Evolutionary conservation across 1,140 invertebrate genomes (phyloP).

Genomic region (Drosophila pseudoobscura): DNA sequence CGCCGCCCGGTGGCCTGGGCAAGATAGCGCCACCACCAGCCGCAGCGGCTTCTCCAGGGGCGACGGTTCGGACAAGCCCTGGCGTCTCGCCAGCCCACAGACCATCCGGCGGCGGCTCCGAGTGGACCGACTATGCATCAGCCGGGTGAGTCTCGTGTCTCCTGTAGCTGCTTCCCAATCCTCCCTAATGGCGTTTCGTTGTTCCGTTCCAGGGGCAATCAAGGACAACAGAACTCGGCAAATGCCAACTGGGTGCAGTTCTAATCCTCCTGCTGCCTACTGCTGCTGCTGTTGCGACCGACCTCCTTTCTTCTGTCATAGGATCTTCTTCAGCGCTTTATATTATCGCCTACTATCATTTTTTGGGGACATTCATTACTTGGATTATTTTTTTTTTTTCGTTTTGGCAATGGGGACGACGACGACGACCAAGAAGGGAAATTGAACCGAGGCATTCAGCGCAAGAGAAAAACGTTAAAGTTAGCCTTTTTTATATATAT

Average conservation of each 20-base stretch:
- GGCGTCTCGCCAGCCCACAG: slow-evolving; percentile 89
- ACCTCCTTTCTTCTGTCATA: slow-evolving; percentile 12
- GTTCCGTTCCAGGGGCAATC: slow-evolving; percentile 76
- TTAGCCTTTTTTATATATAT: slow-evolving; percentile 39
- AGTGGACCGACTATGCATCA: slow-evolving; percentile 93
- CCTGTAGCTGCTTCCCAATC: neutral
- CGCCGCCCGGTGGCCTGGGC: slow-evolving; percentile 84
- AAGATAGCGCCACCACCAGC: slow-evolving; percentile 93
- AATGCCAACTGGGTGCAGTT: slow-evolving; percentile 89
- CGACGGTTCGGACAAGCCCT: slow-evolving; percentile 85
- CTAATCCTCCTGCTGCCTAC: slow-evolving; percentile 35
- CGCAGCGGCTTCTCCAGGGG: slow-evolving; percentile 86
- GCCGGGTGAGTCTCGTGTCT: slow-evolving; percentile 84
- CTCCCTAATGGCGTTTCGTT: too few species aligned
- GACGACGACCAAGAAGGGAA: slow-evolving; percentile 17
- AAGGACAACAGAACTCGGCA: slow-evolving; percentile 84
- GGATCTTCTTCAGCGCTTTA: too few species aligned
- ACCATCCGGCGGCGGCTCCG: slow-evolving; percentile 84
- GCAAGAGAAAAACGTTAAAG: slow-evolving; percentile 58
- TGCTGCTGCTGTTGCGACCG: slow-evolving; percentile 28
- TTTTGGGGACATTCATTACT: slow-evolving; percentile 12
- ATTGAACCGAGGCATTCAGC: slow-evolving; percentile 25
- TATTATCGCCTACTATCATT: too few species aligned
- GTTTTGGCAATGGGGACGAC: slow-evolving; percentile 18
- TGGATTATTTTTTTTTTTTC: slow-evolving; percentile 1